Base-by-base conservation (phyloP, 2,888 invertebrate species). In the Hydrotaea cyrtoneurina region DNA sequence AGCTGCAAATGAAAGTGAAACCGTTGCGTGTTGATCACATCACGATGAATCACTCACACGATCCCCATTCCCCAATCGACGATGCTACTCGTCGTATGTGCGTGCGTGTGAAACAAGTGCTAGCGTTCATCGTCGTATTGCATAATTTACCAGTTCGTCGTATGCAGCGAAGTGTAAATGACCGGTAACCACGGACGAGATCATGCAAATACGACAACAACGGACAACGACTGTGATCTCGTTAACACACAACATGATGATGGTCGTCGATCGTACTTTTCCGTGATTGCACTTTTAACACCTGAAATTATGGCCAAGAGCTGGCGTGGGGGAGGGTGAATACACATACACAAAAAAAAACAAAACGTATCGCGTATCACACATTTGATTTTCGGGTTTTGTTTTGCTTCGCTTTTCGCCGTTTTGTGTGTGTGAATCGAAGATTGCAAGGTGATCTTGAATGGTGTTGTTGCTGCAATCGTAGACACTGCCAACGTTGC, bases 1-100 rank as follows among this genome's bases (percentile, higher is more conserved):
- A n/a, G n/a, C 17, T 21, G 50, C 86, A 82, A 90, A 87, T 71
- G 89, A 90, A 90, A 90, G 89, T 88, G 89, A 90, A 90, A 89
- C 86, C 85, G 85, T 78, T 78, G 21, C 43, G 46, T 19, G 17
- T 15, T 43, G 46, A 15, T 66, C 66, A 19, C 19, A 46, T 23
- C 21, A 23, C 46, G 62, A 46, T 69, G 69, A 69, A 69, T 69
- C 69, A 69, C 11, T 69, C 46, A 17, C n/a, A 26, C 15, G 23
- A 26, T 55, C 55, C 15, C 23, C 15, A 23, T 55, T 10, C 39
- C 39, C 31, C 31, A 31, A 31, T 4, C 31, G 7, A 31, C 19
- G 26, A 59, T 26, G 57, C 5, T 43, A 43, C 43, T 8, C 43
- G 43, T n/a, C n/a, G n/a, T n/a, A n/a, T n/a, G n/a, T n/a, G n/a